Evolutionary conservation across 2,797 vertebrate species (phyloP), one percentile per base, ranked within the genome.

Genomic region (Trematomus bernacchii): DNA sequence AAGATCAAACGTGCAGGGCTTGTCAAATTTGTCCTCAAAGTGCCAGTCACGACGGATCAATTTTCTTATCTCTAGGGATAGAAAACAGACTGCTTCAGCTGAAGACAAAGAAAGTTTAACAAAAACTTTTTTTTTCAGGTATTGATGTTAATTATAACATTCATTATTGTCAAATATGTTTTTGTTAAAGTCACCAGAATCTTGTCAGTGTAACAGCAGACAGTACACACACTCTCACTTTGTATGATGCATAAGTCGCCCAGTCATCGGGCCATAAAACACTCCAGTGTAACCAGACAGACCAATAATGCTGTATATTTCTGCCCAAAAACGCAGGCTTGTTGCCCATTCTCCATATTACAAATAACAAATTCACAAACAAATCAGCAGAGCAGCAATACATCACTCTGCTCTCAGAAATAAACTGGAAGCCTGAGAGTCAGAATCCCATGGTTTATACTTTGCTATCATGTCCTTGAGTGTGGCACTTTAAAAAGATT

Each of bases 1-100:
- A 62, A 66, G 68, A 85, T 58, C 46, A 78, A 71, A 96, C 85
- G 84, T 90, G 93, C 77, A 96, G 86, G 58, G 95, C 72, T 94
- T 73, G 60, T 96, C 95, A 89, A 94, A 85, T 62, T 95, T 95
- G 91, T 97, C 95, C 52, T 95, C 90, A 88, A 95, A 96, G 80
- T 96, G 94, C 95, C 97, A 96, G 84, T 96, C 93, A 85, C 94
- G 93, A 53, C 95, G 94, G 76, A 96, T 91, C 79, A 13, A 53
- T 76, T 96, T 95, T 90, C 94, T 95, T 80, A 97, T 94, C 85
- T 96, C 94, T 95, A 95, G 85, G 65, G 70, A 85, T 89, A 71
- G 87, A 46, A 83, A 83, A 50, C 71, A 79, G 60, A 61, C 10
- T 6, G 40, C 21, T 3, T 19, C 60, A 13, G 19, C 59, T 8